Conservation (phyloP, 2,888 invertebrate genomes). For the Agrenia bidenticulata region DNA sequence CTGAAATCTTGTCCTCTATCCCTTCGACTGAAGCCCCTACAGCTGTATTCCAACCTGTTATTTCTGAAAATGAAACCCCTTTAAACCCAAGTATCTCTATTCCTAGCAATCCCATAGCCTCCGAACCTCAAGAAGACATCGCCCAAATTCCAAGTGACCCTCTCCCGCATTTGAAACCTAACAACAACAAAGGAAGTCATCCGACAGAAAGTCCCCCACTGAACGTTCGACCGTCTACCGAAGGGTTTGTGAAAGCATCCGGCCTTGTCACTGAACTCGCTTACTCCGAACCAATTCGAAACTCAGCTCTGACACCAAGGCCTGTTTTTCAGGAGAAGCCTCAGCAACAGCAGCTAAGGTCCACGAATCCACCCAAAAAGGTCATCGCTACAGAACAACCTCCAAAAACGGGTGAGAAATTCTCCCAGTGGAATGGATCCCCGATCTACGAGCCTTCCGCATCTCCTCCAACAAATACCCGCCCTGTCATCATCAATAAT, state of each 20-base stretch:
- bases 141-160: not conserved
- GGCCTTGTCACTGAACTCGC: too few relatives aligned
- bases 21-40: too few relatives aligned
- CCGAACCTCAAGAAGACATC: not conserved
- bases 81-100: too few relatives aligned
- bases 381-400: too few relatives aligned
- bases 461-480: too few relatives aligned
- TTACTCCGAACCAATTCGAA: not conserved
- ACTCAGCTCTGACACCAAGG: not conserved
- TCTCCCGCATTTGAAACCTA: not conserved
- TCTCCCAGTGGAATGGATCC: not conserved
- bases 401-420: too few relatives aligned
- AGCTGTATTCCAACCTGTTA: too few relatives aligned
- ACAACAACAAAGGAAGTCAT: not conserved
- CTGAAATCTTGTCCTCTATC: not conserved
- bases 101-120: not conserved
- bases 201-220: not conserved
- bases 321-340: not conserved
- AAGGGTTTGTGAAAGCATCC: too few relatives aligned
- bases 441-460: too few relatives aligned
- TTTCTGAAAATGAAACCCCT: too few relatives aligned
- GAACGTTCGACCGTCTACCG: too few relatives aligned
- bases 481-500: slow-evolving; percentile 16
- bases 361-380: not conserved
- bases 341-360: not conserved